Evolutionary conservation across 2,113 vertebrate genomes (phyloP), one percentile per base, ranked within the genome.

Genomic region (Xiphophorus couchianus): DNA sequence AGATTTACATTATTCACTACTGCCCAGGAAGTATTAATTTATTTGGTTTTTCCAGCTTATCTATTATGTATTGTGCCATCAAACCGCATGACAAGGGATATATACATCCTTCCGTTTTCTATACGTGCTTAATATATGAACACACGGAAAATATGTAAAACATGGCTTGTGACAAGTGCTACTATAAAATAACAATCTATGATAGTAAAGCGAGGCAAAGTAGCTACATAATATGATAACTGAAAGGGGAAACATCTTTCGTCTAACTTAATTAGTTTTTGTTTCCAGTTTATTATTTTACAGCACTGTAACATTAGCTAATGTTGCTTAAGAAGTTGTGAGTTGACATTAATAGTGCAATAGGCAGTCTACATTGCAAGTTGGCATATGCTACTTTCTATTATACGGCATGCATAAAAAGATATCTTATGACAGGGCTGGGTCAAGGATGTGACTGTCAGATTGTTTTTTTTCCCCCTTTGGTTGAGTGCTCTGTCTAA

Each of bases 1-100:
- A 69, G 29, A 30, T 54, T 82, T 91, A 71, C 82, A 91, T 86
- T 88, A 90, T 90, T 90, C 73, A 91, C 65, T 74, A 65, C 69
- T 83, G 75, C 78, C 84, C 74, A 83, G 83, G 71, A 71, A 87
- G 71, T 71, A 80, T 66, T 66, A 33, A 72, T 86, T 82, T 35
- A 77, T 28, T 60, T 76, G 74, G 13, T 66, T 51, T 78, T 64
- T 54, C 70, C 77, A 77, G 37, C 33, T 77, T 69, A 77, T 91
- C n/a, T 22, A 86, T 88, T 67, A 86, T 89, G 66, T 25, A 88
- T 70, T 0, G 11, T 61, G 33, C 58, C 37, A 48, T 42, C 28
- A 7, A 66, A 69, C 60, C 71, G 51, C 71, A 44, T 58, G 72
- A 61, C 44, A 74, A 74, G 28, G 58, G 5, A 64, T 75, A 61